Evolutionary conservation across 2,113 vertebrate genomes (phyloP), one percentile per base, ranked within the genome.

Genomic region (Hoplias malabaricus): DNA sequence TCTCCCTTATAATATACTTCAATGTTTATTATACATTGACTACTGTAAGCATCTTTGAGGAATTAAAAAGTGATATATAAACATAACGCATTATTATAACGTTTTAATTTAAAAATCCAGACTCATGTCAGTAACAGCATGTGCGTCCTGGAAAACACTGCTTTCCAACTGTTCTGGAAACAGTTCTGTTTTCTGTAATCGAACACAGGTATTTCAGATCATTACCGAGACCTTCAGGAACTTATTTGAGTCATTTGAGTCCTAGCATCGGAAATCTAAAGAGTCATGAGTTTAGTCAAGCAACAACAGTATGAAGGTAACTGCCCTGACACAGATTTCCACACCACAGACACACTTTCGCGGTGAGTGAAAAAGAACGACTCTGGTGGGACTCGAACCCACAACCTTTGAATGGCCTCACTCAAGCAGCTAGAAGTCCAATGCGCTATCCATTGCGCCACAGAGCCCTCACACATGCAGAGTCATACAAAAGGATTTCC

Each of bases 381-480:
- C 56, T 59, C 56, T 59, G 29, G 57, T 61, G 57, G 57, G 57
- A 61, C 57, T 33, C 57, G 57, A 61, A 61, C 57, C 57, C 57
- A 61, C 57, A 61, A 33, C 57, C 57, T 61, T 61, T 61, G 57
- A 61, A 61, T 33, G 5, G 13, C 57, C 31, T 61, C 29, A 14
- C 57, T 19, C 1, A 4, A 3, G 2, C 57, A 61, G 57, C 29
- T 61, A 61, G 57, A 61, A 61, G 57, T 61, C 57, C 57, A 61
- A 33, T 19, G 29, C 57, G 57, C 57, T 61, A 61, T 33, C 27
- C 57, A 61, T 33, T 61, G 57, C 57, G 29, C 57, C 57, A 61
- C 57, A 61, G 57, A 61, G 57, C 57, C 57, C 12, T 8, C 25
- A 2, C 27, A 59, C 25, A 8, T 5, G 1, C 1, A 33, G 14